Evolutionary conservation across 2,113 vertebrate species (phyloP), one percentile per base, ranked within the genome.

Genomic region (Xiphophorus maculatus): DNA sequence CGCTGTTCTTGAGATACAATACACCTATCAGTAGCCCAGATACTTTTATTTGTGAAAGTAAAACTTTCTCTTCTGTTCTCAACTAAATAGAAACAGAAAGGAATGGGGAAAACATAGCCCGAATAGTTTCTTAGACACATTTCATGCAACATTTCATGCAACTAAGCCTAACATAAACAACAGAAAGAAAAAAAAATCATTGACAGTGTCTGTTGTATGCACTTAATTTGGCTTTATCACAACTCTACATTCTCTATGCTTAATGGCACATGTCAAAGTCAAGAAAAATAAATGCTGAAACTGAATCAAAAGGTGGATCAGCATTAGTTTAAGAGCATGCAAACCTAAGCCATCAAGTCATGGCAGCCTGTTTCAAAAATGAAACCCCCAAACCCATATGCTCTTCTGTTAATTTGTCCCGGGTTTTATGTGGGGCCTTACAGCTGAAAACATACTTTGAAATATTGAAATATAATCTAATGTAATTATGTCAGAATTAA

Each of bases 41-140:
- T 51, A 25, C 19, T 51, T 51, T 51, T 51, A 51, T 51, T 22
- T 51, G 48, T 5, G 48, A 51, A 22, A 6, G 48, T 22, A 51
- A 51, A 51, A 51, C 48, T 51, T 51, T 51, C 48, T 19, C 48
- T 51, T 51, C 48, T 51, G 17, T 25, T 51, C 48, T 51, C 19
- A 25, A 19, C 5, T 17, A 19, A 51, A 5, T 51, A 51, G 22
- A 51, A 17, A 63, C 32, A 22, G 33, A 65, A 3, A 22, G 3
- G 22, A 19, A 22, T 19, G 12, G 28, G 27, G 15, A 15, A 63
- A 63, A 63, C 19, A 28, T 61, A 61, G 40, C 27, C 28, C 8
- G 32, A n/a, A 63, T 15, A 17, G 61, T 48, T 73, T 15, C 22
- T 22, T 33, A 32, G 71, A 63, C 37, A 72, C 60, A 72, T 62